Conservation (phyloP, 2,888 invertebrate genomes). For the Ormyrus labotus region DNA sequence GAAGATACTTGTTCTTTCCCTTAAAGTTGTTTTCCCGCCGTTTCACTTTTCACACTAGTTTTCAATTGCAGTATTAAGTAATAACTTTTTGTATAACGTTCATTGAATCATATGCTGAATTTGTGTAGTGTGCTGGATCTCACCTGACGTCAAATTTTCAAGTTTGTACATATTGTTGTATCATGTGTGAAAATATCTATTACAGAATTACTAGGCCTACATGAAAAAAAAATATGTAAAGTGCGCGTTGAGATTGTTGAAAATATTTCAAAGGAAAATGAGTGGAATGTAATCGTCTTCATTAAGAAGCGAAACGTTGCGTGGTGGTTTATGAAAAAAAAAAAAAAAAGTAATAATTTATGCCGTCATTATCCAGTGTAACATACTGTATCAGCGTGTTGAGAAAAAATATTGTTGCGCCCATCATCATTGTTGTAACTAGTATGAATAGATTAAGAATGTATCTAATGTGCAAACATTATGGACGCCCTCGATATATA, state of each 20-base stretch:
- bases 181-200: conserved; percentile 52
- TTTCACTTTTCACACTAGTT: conserved; percentile 51
- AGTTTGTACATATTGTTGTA: conserved; percentile 58
- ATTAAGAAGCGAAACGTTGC: conserved; percentile 36
- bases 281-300: conserved; percentile 45
- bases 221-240: conserved; percentile 45
- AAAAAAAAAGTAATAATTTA: conserved; percentile 38
- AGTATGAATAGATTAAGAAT: conserved; percentile 55
- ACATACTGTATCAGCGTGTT: conserved; percentile 54
- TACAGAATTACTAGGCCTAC: conserved; percentile 54
- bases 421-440: conserved; percentile 55
- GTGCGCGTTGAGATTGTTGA: conserved; percentile 54
- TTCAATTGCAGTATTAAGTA: conserved; percentile 55
- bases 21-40: conserved; percentile 28
- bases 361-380: conserved; percentile 53
- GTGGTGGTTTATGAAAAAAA: conserved; percentile 42
- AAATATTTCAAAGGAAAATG: conserved; percentile 55
- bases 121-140: conserved; percentile 43
- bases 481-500: conserved; percentile 54
- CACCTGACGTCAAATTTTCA: conserved; percentile 43
- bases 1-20: conserved; percentile 35
- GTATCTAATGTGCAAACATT: conserved; percentile 53
- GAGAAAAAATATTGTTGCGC: conserved; percentile 46
- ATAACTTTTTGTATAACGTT: conserved; percentile 52
- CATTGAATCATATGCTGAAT: conserved; percentile 34